Evolutionary conservation across 2,113 vertebrate genomes (phyloP).

Genomic region (Noturus placidus): DNA sequence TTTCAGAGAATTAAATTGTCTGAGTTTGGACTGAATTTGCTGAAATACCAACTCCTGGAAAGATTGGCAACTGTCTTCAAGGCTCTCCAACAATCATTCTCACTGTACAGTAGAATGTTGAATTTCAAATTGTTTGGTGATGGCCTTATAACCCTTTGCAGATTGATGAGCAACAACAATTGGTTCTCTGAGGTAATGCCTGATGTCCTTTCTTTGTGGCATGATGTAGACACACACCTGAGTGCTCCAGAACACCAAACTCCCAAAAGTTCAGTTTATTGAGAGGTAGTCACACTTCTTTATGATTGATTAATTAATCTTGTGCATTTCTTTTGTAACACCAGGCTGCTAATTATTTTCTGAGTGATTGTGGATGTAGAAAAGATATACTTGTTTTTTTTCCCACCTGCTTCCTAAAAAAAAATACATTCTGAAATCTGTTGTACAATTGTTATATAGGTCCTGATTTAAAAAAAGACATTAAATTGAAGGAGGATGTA

Average conservation of each 20-base stretch:
- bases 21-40: background rate
- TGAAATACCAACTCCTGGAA: background rate
- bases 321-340: too few species aligned
- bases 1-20: background rate
- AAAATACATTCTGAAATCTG: background rate
- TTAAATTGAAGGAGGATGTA: background rate
- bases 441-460: background rate
- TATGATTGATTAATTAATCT: too few species aligned
- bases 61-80: background rate
- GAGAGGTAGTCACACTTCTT: too few species aligned
- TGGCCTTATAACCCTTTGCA: background rate
- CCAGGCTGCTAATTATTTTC: too few species aligned
- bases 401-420: background rate
- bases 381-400: background rate
- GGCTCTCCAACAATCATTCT: background rate
- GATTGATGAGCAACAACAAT: background rate
- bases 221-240: too few species aligned
- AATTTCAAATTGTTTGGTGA: background rate
- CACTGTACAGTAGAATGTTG: background rate
- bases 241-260: too few species aligned
- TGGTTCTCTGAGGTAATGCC: too few species aligned
- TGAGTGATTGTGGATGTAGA: too few species aligned
- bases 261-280: too few species aligned
- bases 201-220: too few species aligned
- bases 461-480: too few species aligned